phyloP scores from a whole-genome alignment of 2,888 invertebrate genomes.

The Catocala nupta region DNA sequence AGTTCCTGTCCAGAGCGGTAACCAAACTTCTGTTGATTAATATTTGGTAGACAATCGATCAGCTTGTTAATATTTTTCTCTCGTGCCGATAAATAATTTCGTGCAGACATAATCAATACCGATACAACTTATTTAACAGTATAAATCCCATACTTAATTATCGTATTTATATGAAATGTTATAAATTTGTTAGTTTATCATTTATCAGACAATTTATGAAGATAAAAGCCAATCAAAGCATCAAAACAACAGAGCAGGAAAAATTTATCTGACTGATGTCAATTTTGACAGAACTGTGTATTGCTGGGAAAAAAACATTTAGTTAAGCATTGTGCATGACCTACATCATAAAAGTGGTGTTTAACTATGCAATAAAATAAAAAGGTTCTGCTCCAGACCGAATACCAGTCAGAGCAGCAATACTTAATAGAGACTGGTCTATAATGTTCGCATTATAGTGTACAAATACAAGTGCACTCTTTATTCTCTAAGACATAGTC shows the following conservation, averaged over 20 bases:
- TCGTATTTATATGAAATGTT: slow-evolving; percentile 8
- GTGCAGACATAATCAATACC: slow-evolving; percentile 79
- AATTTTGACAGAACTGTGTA: slow-evolving; percentile 9
- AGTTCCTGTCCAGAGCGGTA: slow-evolving; percentile 69
- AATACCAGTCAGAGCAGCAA: no score
- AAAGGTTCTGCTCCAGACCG: no score
- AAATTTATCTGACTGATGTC: slow-evolving; percentile 22
- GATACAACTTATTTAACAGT: slow-evolving; percentile 25
- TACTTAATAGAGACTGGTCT: no score
- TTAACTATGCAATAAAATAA: no score
- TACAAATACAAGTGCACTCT: no score
- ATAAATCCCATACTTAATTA: slow-evolving; percentile 40
- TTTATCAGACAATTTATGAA: slow-evolving; percentile 25
- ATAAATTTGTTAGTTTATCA: slow-evolving; percentile 10
- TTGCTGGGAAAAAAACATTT: no score
- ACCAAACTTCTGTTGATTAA: slow-evolving; percentile 74
- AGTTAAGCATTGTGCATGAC: no score
- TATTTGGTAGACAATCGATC: slow-evolving; percentile 78
- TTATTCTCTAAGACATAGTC: no score
- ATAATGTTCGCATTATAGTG: no score
- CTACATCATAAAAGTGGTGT: no score
- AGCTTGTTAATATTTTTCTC: slow-evolving; percentile 77
- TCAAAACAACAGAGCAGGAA: slow-evolving; percentile 39
- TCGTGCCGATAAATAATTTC: slow-evolving; percentile 78
- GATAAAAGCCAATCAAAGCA: slow-evolving; percentile 17